Base-by-base conservation (phyloP, 2,797 vertebrate genomes). In the Salarias fasciatus region DNA sequence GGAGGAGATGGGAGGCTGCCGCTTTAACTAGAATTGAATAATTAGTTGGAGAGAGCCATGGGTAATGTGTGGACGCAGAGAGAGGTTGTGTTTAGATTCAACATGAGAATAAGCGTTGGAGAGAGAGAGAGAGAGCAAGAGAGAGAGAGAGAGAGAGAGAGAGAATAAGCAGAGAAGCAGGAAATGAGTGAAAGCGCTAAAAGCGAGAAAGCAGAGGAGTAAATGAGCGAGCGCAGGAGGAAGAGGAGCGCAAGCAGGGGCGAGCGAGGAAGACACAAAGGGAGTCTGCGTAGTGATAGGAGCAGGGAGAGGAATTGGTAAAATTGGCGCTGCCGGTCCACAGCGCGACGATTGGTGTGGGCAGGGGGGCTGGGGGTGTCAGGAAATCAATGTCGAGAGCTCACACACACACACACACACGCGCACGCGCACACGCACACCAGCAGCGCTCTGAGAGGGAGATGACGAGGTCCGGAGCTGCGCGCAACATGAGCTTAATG, bases 401-500 rank as follows among this genome's bases (percentile, higher is more conserved):
- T 74, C 66, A 59, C 77, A 64, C 72, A 77, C 78, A 48, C 70
- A 28, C 64, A 50, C 70, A 41, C 69, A 40, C 72, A 59, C 46
- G 35, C 64, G 56, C 59, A 38, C 49, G 43, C 61, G 38, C 57
- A 51, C 53, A 8, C 41, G 4, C 54, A 15, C 50, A 51, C 64
- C 50, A 53, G 24, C 63, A 54, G 70, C 57, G 61, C 77, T 75
- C 45, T 36, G 65, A 86, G 77, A 82, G 75, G 69, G 75, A 84
- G 84, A 87, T 85, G 88, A 87, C 82, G 83, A 83, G 84, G 89
- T 91, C 87, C 72, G 77, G 78, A 82, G 86, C 85, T 69, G 78
- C 68, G 78, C 89, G 37, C 89, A 84, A 88, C 88, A 86, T 87
- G 90, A 85, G 86, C 84, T 90, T 91, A 91, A 92, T 92, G 90